A percentile compares a stretch with the other conserved stretches of the same genome.
These are phyloP conservation scores for Lysiphlebus fabarum DNA, from an alignment of 1,140 invertebrate genomes.

Conservation along the genomic window DNA sequence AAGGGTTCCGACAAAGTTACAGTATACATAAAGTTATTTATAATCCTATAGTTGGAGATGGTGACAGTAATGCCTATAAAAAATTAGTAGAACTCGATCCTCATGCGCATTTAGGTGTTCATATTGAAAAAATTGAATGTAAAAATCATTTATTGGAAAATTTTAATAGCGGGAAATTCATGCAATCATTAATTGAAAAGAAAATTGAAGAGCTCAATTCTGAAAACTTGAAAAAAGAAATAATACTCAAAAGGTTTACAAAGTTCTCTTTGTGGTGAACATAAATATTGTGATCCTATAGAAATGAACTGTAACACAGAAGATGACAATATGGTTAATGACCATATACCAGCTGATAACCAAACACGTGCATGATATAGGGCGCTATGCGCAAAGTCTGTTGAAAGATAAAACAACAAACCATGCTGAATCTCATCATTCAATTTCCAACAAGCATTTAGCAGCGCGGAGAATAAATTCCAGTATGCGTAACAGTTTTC, in stretches of 20 bases:
- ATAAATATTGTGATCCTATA: too few relatives aligned
- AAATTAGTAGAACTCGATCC: conserved; percentile 24
- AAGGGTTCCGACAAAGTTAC: conserved; percentile 36
- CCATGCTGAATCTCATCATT: conserved; percentile 42
- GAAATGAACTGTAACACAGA: too few relatives aligned
- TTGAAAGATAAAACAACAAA: conserved; percentile 45
- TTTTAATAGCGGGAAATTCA: conserved; percentile 13
- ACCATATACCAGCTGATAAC: too few relatives aligned
- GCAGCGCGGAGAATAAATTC: conserved; percentile 44
- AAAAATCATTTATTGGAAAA: conserved; percentile 30
- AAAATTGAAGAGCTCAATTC: too few relatives aligned
- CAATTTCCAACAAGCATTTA: conserved; percentile 35
- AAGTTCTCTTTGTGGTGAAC: too few relatives aligned
- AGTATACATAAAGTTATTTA: conserved; percentile 36
- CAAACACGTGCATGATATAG: too few relatives aligned
- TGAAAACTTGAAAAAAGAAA: too few relatives aligned
- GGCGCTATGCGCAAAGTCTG: conserved; percentile 17
- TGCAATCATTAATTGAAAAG: too few relatives aligned
- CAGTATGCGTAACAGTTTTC: conserved; percentile 27
- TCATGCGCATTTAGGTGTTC: conserved; percentile 23
- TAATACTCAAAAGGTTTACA: too few relatives aligned
- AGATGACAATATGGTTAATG: too few relatives aligned
- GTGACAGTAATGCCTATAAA: conserved; percentile 38
- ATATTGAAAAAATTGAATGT: conserved; percentile 37
- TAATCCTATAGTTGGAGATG: conserved; percentile 37